Conservation (phyloP, 1,140 invertebrate genomes). For the Formica exsecta region DNA sequence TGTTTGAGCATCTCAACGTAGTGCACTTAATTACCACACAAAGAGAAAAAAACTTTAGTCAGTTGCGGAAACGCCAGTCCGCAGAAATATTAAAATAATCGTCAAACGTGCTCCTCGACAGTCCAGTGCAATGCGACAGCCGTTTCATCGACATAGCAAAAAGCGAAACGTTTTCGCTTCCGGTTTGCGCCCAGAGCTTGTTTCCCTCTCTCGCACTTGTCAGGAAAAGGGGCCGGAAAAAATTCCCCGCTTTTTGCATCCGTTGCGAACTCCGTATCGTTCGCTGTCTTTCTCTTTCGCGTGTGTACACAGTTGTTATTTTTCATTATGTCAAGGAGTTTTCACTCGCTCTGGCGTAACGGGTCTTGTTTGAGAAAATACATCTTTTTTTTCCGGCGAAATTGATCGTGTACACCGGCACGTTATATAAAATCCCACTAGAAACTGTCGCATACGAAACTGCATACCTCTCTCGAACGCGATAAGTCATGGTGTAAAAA, state of each 20-base stretch:
- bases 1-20: background rate
- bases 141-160: slow-evolving; percentile 51
- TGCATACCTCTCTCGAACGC: slow-evolving; percentile 5
- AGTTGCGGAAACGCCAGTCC: slow-evolving; percentile 3
- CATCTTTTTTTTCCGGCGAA: slow-evolving; percentile 44
- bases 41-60: slow-evolving; percentile 12
- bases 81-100: slow-evolving; percentile 62
- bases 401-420: slow-evolving; percentile 55
- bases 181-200: slow-evolving; percentile 41
- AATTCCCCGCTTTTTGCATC: slow-evolving; percentile 60
- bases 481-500: slow-evolving; percentile 38
- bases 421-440: slow-evolving; percentile 49
- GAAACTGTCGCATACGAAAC: slow-evolving; percentile 25
- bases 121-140: background rate
- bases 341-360: slow-evolving; percentile 47
- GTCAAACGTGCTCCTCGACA: slow-evolving; percentile 36
- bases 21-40: background rate
- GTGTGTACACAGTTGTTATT: slow-evolving; percentile 39
- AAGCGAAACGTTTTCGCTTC: slow-evolving; percentile 51
- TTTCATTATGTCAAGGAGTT: slow-evolving; percentile 64
- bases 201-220: slow-evolving; percentile 48
- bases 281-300: slow-evolving; percentile 1
- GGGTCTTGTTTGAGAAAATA: slow-evolving; percentile 58
- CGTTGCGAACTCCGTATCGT: slow-evolving; percentile 37
- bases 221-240: slow-evolving; percentile 42